phyloP scores from a whole-genome alignment of 1,140 invertebrate genomes.

The Linepithema humile region DNA sequence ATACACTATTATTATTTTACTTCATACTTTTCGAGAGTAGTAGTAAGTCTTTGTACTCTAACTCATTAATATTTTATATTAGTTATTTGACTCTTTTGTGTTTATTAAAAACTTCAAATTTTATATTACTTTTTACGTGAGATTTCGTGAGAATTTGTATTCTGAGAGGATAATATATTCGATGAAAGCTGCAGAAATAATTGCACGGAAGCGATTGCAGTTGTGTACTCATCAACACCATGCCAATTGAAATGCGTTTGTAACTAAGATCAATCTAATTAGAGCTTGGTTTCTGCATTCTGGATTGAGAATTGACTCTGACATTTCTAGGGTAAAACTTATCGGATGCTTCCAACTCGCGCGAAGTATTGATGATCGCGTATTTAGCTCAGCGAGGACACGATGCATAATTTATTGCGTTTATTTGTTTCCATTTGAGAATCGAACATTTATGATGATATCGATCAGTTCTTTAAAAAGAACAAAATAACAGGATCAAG shows the following conservation, averaged over 20 bases:
- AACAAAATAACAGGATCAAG: not conserved
- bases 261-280: conserved; percentile 1
- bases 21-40: not conserved
- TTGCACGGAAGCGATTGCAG: conserved; percentile 11
- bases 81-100: too few relatives aligned
- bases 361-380: not conserved
- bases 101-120: too few relatives aligned
- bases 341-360: not conserved
- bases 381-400: not conserved
- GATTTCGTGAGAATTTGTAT: not conserved
- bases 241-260: conserved; percentile 26
- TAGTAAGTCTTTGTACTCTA: too few relatives aligned
- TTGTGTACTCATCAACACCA: conserved; percentile 16
- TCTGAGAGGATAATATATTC: not conserved
- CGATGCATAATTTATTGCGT: conserved; percentile 9
- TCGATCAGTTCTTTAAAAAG: not conserved
- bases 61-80: too few relatives aligned
- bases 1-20: not conserved
- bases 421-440: not conserved
- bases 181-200: not conserved
- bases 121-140: too few relatives aligned
- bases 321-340: conserved; percentile 34
- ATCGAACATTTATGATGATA: not conserved
- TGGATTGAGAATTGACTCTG: conserved; percentile 28
- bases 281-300: conserved; percentile 10